phyloP scores from a whole-genome alignment of 2,797 vertebrate genomes.

The Clamator glandarius region DNA sequence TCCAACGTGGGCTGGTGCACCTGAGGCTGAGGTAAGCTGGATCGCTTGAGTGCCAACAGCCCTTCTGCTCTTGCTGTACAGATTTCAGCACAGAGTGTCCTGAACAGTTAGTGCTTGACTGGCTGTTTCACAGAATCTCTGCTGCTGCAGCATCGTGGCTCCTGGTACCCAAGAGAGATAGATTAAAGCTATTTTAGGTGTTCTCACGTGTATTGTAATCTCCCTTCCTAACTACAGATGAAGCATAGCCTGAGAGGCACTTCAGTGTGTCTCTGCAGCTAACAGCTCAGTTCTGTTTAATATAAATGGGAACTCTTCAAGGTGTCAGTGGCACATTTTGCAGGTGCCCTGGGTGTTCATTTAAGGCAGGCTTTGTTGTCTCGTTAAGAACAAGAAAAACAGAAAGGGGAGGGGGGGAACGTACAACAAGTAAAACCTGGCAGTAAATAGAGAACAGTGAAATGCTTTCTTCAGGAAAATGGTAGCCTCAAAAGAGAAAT shows the following conservation, averaged over 20 bases:
- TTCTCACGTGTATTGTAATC: slow-evolving; percentile 33
- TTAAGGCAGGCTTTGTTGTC: neutral
- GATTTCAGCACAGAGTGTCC: neutral
- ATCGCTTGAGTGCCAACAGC: neutral
- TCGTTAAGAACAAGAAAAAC: neutral
- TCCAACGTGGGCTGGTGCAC: accelerated
- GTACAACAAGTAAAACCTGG: neutral
- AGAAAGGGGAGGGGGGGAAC: neutral
- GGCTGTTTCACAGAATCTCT: neutral
- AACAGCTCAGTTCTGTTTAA: slow-evolving; percentile 30
- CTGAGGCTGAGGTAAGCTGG: neutral
- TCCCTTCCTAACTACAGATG: neutral
- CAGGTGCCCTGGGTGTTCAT: neutral
- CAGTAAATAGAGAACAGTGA: neutral
- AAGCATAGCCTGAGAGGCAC: slow-evolving; percentile 41
- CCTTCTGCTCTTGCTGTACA: neutral
- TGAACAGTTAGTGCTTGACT: neutral
- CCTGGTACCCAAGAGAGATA: neutral
- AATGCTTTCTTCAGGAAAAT: neutral
- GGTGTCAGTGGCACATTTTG: slow-evolving; percentile 5
- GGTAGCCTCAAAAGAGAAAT: neutral
- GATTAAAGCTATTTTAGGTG: slow-evolving; percentile 64
- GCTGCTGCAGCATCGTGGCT: neutral
- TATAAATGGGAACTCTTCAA: slow-evolving; percentile 31
- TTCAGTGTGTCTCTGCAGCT: slow-evolving; percentile 23